phyloP scores from a whole-genome alignment of 1,140 invertebrate genomes.

The Drosophila nannoptera region DNA sequence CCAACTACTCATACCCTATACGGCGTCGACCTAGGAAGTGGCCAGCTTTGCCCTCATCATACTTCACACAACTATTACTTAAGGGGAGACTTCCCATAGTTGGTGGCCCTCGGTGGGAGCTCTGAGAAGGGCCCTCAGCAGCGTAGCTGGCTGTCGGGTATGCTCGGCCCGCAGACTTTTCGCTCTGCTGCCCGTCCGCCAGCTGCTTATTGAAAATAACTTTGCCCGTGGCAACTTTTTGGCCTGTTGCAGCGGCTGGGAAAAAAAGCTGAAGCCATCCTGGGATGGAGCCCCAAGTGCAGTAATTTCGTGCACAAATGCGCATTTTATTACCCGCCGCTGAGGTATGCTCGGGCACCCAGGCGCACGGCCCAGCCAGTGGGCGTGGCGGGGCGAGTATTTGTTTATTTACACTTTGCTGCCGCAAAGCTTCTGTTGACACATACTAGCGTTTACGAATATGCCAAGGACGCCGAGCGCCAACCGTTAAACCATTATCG shows the following conservation, averaged over 20 bases:
- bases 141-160: neutral
- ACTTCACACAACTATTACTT: too few relatives aligned
- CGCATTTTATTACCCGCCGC: conserved; percentile 72
- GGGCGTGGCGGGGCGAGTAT: conserved; percentile 28
- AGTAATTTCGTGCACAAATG: conserved; percentile 72
- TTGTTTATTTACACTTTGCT: conserved; percentile 72
- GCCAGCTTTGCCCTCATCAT: neutral
- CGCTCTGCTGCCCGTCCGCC: conserved; percentile 23
- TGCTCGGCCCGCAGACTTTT: neutral
- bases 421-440: conserved; percentile 48
- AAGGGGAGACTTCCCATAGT: too few relatives aligned
- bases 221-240: conserved; percentile 50
- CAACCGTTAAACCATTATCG: conserved; percentile 44
- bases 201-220: conserved; percentile 67
- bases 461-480: conserved; percentile 34
- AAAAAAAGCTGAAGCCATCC: conserved; percentile 19
- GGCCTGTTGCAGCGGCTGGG: conserved; percentile 37
- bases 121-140: too few relatives aligned
- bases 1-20: conserved; percentile 49
- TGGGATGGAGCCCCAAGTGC: conserved; percentile 45
- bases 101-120: too few relatives aligned
- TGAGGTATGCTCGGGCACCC: conserved; percentile 49
- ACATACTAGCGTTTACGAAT: conserved; percentile 43
- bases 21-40: neutral
- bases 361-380: neutral